Evolutionary conservation across 2,797 vertebrate genomes (phyloP).

Genomic region (Pelodytes ibericus): DNA sequence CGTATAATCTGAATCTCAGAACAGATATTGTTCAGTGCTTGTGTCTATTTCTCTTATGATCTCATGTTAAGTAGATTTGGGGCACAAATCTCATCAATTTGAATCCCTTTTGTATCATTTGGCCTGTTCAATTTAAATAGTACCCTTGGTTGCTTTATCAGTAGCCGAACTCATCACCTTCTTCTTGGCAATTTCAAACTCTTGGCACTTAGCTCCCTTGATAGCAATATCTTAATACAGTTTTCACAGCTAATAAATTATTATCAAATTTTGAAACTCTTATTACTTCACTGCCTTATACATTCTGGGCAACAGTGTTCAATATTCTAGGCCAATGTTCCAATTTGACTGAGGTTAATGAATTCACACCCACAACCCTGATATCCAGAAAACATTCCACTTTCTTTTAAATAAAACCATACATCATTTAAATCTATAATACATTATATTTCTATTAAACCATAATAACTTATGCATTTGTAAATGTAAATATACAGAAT

Average conservation of each 20-base stretch:
- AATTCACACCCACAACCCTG: neutral
- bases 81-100: neutral
- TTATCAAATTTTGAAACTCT: neutral
- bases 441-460: too few relatives aligned
- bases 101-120: neutral
- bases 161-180: neutral
- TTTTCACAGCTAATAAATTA: conserved; percentile 1
- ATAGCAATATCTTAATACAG: neutral
- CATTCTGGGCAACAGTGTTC: neutral
- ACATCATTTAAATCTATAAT: too few relatives aligned
- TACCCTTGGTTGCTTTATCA: neutral
- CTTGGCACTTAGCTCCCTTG: neutral
- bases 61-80: neutral
- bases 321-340: neutral
- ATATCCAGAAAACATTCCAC: too few relatives aligned
- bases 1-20: too few relatives aligned
- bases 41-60: too few relatives aligned
- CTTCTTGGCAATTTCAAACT: neutral
- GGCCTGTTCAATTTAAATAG: neutral
- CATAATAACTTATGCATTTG: too few relatives aligned
- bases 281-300: neutral
- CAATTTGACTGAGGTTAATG: neutral
- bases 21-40: too few relatives aligned
- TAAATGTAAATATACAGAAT: neutral
- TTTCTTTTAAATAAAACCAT: too few relatives aligned